Percentiles rank a stretch among this genome's conserved stretches.
phyloP scores from a whole-genome alignment of 2,888 invertebrate genomes.

The Rhagium mordax region DNA sequence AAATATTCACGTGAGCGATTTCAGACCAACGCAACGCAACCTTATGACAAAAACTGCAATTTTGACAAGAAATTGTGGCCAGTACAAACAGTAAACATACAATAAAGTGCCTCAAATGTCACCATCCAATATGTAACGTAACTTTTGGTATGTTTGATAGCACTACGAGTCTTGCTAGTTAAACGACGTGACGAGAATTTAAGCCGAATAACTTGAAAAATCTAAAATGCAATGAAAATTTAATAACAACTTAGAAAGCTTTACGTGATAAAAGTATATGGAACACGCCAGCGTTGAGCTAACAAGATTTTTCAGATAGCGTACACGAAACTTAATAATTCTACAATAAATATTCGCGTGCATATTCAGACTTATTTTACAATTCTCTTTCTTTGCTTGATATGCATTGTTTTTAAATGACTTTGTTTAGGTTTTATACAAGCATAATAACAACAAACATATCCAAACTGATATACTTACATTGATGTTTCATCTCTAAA shows the following conservation, averaged over 20 bases:
- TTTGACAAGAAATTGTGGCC: neutral
- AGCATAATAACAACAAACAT: no score
- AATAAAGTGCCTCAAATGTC: neutral
- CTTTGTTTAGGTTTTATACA: no score
- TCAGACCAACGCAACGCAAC: no score
- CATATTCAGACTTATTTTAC: neutral
- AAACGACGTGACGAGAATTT: conserved; percentile 26
- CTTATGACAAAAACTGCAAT: neutral
- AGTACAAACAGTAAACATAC: neutral
- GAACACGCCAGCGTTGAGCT: neutral
- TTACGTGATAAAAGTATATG: conserved; percentile 22
- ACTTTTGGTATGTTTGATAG: conserved; percentile 28
- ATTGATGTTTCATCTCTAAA: no score
- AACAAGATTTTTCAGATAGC: neutral
- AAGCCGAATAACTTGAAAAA: conserved; percentile 19
- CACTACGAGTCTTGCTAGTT: conserved; percentile 23
- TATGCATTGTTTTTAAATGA: no score
- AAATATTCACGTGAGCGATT: no score
- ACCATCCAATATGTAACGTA: conserved; percentile 4
- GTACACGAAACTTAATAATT: neutral
- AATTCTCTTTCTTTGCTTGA: neutral
- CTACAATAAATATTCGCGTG: neutral
- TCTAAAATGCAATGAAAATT: conserved; percentile 38
- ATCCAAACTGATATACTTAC: no score
- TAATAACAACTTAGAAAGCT: conserved; percentile 25